A percentile compares a stretch with the other conserved stretches of the same genome.
Evolutionary conservation across 1,140 invertebrate genomes (phyloP).

Genomic region (Atopsyche davidsoni): DNA sequence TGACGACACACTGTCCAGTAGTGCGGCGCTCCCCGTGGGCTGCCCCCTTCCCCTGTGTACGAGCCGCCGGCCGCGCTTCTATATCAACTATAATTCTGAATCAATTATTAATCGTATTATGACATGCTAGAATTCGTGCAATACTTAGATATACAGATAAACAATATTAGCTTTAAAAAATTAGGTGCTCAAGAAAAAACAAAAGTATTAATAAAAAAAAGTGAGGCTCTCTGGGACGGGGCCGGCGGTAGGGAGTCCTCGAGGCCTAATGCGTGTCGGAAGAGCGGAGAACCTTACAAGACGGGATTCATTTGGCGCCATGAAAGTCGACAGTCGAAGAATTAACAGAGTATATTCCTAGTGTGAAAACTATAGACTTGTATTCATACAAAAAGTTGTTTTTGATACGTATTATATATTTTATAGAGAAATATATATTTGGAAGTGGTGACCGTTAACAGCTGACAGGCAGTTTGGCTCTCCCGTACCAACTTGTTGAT

Average conservation of each 20-base stretch:
- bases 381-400: constrained; percentile 24
- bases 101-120: constrained; percentile 28
- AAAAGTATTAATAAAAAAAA: constrained; percentile 21
- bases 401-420: constrained; percentile 31
- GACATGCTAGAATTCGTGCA: constrained; percentile 29
- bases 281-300: constrained; percentile 17
- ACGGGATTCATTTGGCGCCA: constrained; percentile 22
- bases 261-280: constrained; percentile 17
- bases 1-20: constrained; percentile 59
- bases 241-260: too few species aligned
- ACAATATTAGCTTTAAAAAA: constrained; percentile 31
- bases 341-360: constrained; percentile 24
- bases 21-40: constrained; percentile 33
- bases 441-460: constrained; percentile 19
- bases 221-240: constrained; percentile 15
- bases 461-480: constrained; percentile 5
- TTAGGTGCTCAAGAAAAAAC: constrained; percentile 30
- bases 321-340: constrained; percentile 15
- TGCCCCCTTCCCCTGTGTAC: constrained; percentile 6
- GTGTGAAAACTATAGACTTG: constrained; percentile 25
- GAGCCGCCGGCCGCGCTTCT: constrained; percentile 4
- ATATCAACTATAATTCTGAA: constrained; percentile 24
- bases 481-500: constrained; percentile 20
- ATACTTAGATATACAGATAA: constrained; percentile 28
- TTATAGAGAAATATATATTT: constrained; percentile 30